A percentile compares a stretch with the other conserved stretches of the same genome.
These are phyloP conservation scores for Myopa tessellatipennis DNA, from an alignment of 2,888 invertebrate genomes.

Conservation along the genomic window DNA sequence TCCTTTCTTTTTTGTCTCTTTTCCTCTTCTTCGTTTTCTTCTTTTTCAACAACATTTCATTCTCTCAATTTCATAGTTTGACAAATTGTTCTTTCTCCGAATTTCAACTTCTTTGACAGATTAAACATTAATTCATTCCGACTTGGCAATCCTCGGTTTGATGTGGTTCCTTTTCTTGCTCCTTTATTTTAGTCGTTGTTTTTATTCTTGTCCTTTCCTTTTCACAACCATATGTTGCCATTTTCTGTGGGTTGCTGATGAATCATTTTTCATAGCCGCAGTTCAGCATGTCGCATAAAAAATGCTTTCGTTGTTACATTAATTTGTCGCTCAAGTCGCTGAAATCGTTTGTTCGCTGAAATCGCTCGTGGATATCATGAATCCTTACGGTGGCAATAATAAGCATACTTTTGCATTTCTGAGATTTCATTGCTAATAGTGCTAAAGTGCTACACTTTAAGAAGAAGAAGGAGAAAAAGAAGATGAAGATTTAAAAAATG, in stretches of 20 bases:
- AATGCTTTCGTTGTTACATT: slow-evolving; percentile 23
- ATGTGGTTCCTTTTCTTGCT: background rate
- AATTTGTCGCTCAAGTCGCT: slow-evolving; percentile 26
- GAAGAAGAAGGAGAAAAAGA: too few relatives aligned
- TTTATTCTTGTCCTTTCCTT: background rate
- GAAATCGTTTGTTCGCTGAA: background rate
- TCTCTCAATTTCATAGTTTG: slow-evolving; percentile 1
- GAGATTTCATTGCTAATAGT: too few relatives aligned
- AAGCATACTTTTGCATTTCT: too few relatives aligned
- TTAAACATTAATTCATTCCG: slow-evolving; percentile 8
- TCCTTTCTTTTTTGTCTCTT: background rate
- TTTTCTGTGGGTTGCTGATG: background rate
- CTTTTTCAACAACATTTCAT: background rate
- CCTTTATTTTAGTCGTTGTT: background rate
- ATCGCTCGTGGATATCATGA: background rate
- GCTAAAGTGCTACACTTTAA: too few relatives aligned
- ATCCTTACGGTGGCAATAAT: too few relatives aligned
- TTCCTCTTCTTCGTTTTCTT: background rate
- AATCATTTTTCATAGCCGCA: background rate
- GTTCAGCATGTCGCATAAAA: slow-evolving; percentile 21
- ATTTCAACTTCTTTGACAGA: slow-evolving; percentile 18
- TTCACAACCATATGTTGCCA: slow-evolving; percentile 13
- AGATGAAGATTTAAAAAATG: too few relatives aligned
- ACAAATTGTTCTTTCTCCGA: background rate
- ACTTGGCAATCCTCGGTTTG: background rate